Conservation (phyloP, 1,140 invertebrate species). For the Drosophila watanabei region DNA sequence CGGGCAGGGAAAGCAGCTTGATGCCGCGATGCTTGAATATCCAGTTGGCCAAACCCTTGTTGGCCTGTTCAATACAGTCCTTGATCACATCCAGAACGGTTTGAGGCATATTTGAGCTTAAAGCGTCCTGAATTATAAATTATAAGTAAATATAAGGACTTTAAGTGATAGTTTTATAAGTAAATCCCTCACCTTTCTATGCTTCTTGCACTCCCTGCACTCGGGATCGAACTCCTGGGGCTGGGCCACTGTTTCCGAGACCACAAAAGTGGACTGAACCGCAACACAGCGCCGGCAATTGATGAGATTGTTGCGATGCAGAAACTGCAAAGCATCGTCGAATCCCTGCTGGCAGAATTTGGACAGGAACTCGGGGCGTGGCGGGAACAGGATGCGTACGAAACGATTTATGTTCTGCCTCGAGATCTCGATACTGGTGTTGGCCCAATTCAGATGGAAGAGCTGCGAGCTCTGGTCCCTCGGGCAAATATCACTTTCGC, state of each 20-base stretch:
- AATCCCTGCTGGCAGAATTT: slow-evolving; percentile 99
- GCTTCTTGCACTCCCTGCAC: slow-evolving; percentile 93
- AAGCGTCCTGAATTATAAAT: slow-evolving; percentile 94
- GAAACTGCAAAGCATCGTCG: slow-evolving; percentile 96
- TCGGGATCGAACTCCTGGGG: slow-evolving; percentile 92
- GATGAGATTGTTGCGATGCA: slow-evolving; percentile 96
- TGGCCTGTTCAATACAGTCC: slow-evolving; percentile 95
- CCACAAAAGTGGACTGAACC: slow-evolving; percentile 92
- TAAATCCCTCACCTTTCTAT: slow-evolving; percentile 92
- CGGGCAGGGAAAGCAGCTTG: slow-evolving; percentile 93
- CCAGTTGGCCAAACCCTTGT: slow-evolving; percentile 96
- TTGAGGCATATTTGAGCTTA: slow-evolving; percentile 94
- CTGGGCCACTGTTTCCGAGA: slow-evolving; percentile 89
- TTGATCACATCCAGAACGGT: slow-evolving; percentile 95
- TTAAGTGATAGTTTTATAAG: too few relatives aligned
- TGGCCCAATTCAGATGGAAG: slow-evolving; percentile 95
- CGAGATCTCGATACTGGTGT: slow-evolving; percentile 97
- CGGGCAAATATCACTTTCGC: slow-evolving; percentile 99
- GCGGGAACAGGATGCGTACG: slow-evolving; percentile 96
- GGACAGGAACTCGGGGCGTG: slow-evolving; percentile 95
- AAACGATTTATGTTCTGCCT: slow-evolving; percentile 97
- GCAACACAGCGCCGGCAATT: slow-evolving; percentile 94
- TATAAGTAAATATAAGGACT: too few relatives aligned
- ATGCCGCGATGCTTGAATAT: slow-evolving; percentile 93
- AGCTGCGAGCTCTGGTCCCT: slow-evolving; percentile 94